Evolutionary conservation across 2,113 vertebrate genomes (phyloP), one percentile per base, ranked within the genome.

Genomic region (Cichladusa arquata): DNA sequence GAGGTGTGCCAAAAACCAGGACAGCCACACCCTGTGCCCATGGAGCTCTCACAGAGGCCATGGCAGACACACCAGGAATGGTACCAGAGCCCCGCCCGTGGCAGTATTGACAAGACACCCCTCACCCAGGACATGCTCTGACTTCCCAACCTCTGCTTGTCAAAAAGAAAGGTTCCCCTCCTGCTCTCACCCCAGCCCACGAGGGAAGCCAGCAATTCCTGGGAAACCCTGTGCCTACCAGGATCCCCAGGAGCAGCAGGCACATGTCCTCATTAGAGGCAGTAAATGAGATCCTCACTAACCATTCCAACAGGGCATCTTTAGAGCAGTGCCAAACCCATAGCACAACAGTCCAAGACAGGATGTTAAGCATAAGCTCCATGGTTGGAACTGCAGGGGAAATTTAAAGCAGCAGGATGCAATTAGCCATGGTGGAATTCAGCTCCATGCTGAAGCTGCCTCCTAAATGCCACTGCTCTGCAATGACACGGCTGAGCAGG

Each of bases 351-450:
- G 71, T 42, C 89, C 93, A 88, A 94, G 94, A 50, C 88, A 97
- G 91, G 95, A 93, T 90, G 81, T 79, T 76, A 51, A 91, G 45
- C 92, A 91, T 53, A 70, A 88, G 45, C 36, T 86, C 65, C 7
- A 19, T 5, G 91, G 76, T 5, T 67, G 80, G 69, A 94, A 90
- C 64, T 57, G 91, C 67, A 92, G 50, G 34, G 92, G 64, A 38
- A 78, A 88, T 76, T 44, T 69, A 57, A 86, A 92, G 93, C 88
- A 94, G 84, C 58, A 80, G 90, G 90, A 94, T 69, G 85, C 83
- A 95, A 94, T 95, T 88, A 92, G 42, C 71, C 38, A 6, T 3
- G 65, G 51, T 50, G 79, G 70, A 92, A 81, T 65, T 74, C 73
- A 60, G 93, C 77, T 70, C 29, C 1, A 7, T 28, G 56, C 88